Evolutionary conservation across 2,797 vertebrate genomes (phyloP), one percentile per base, ranked within the genome.

Genomic region (Malacoctenus gilli): DNA sequence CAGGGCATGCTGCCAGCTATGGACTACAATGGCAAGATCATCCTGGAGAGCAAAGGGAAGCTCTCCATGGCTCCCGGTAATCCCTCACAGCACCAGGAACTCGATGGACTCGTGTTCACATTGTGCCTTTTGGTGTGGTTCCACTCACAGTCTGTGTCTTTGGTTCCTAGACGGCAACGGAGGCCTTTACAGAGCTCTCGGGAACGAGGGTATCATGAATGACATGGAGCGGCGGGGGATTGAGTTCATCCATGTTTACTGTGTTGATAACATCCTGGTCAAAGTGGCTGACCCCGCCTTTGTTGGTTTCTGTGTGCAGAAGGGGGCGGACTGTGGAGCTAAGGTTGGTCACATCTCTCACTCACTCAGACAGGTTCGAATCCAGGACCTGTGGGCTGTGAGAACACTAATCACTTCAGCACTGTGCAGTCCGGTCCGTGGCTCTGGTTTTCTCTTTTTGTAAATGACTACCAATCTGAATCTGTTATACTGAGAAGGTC

Each of bases 1-100:
- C 97, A 99, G 83, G 96, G 96, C 55, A 98, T 99, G 97, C 91
- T 99, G 13, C 97, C 97, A 0, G 96, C 97, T 23, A 89, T 99
- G 92, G 94, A 94, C 40, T 96, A 95, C 59, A 88, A 84, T 9
- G 95, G 96, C 44, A 98, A 96, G 83, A 91, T 98, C 77, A 94
- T 99, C 56, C 81, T 99, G 79, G 97, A 99, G 80, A 91, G 84
- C 56, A 96, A 95, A 87, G 90, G 92, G 68, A 96, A 94, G 84
- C 77, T 97, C 59, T 90, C 94, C 56, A 98, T 99, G 97, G 96
- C 97, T 0, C 97, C 97, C 85, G 97, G 97, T 99, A 68, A 42
- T 36, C 4, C 25, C 47, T 5, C 43, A 6, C 14, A 15, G 11
- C 5, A 2, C 25, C 20, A 21, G 7, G 56, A 4, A 16, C 13